These are phyloP conservation scores for Spheniscus mendiculus DNA, from an alignment of 2,113 vertebrate species.

Conservation along the genomic window DNA sequence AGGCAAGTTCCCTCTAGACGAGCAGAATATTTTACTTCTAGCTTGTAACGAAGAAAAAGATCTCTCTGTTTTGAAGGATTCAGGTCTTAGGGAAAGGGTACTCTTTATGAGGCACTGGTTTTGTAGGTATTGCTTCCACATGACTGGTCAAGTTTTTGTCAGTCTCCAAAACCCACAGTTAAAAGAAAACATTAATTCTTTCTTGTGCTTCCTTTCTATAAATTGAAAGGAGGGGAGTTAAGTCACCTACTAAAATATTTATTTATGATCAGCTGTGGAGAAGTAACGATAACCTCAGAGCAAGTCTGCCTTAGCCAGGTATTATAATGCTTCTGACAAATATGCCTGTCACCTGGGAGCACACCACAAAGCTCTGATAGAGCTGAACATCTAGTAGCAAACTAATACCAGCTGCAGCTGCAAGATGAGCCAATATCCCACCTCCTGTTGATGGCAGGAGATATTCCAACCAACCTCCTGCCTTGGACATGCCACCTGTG, in stretches of 20 bases:
- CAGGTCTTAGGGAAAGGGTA: not conserved
- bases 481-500: not conserved
- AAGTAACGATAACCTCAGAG: not conserved
- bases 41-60: not conserved
- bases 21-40: not conserved
- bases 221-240: not conserved
- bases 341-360: not conserved
- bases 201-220: not conserved
- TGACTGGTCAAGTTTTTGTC: not conserved
- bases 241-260: not conserved
- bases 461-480: not conserved
- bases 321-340: not conserved
- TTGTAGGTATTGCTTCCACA: not conserved
- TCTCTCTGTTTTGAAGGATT: not conserved
- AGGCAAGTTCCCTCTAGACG: not conserved
- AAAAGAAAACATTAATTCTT: not conserved
- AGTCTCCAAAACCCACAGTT: not conserved
- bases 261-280: not conserved
- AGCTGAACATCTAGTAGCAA: not conserved
- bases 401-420: not conserved
- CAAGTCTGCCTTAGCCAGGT: not conserved
- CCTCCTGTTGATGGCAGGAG: not conserved
- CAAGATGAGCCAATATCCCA: not conserved
- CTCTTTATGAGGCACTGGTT: not conserved
- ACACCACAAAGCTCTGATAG: not conserved